Base-by-base conservation (phyloP, 2,888 invertebrate species). In the Stenodera caucasica region DNA sequence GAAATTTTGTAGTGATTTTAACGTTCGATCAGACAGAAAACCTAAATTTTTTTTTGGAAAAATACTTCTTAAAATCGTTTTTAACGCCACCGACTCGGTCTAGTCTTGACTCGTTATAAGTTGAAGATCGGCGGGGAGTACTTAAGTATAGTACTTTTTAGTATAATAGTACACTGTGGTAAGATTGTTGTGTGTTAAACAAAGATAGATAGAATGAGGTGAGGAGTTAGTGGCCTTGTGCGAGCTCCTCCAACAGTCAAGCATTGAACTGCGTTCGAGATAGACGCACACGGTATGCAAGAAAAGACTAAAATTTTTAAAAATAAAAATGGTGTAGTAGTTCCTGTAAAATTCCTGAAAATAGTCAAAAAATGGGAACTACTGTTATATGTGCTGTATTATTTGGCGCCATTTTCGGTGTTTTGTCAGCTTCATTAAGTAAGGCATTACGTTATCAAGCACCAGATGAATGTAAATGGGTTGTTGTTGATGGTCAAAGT, bases 391-490 rank as follows among this genome's bases (percentile, higher is more conserved):
- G 84, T 78, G 83, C 85, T 74, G 81, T 85, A 75, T 79, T 85
- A 66, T 80, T 85, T 75, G 84, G 85, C 73, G 85, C 85, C 77
- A 82, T 85, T 75, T 84, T 86, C 79, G 84, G 85, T 63, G 85
- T 85, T 65, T 79, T 86, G 61, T 84, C 85, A 64, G 85, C 85
- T 65, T 85, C 85, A 66, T 78, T 85, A 58, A 85, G 90, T 77
- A 85, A 85, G 74, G 84, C 85, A 67, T 70, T 81, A 45, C 86
- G 90, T 66, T 90, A 91, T 80, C 90, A 90, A 77, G 90, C 90
- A 72, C 91, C 90, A 68, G 90, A 90, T 81, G 90, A 91, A 81
- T 91, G 91, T 82, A 88, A 89, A 74, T 90, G 90, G 90, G 86
- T 89, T 70, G 86, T 88, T 66, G 88, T 88, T 75, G 84, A 85